Base-by-base conservation (phyloP, 35 echinoderm and acorn worm species). In the Ophioderma brevispina region DNA sequence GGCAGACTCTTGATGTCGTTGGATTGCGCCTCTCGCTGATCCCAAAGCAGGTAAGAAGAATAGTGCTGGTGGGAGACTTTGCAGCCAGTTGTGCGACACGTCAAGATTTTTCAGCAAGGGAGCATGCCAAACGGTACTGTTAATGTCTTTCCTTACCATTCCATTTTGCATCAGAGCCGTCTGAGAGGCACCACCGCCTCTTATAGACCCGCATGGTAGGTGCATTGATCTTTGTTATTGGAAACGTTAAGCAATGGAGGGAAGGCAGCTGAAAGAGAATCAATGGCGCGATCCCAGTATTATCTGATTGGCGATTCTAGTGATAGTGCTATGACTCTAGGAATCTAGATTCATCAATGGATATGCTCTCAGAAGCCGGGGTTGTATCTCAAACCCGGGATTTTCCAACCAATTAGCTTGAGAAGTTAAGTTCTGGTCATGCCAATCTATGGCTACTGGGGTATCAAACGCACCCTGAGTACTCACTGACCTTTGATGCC, bases 401-500 rank as follows among this genome's bases (percentile, higher is more conserved):
- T 99, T 91, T 34, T 95, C 81, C 38, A 99, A 75, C 97, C 97
- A 99, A 2, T 99, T 92, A 78, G 78, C 25, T 93, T 84, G 43
- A 99, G 83, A 31, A 28, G 88, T 95, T 31, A 99, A 46, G 70
- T 99, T 95, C 36, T 95, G 91, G 36, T 99, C 97, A 91, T 99
- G 97, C 97, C 97, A 99, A 75, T 95, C 91, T 33, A 99, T 89
- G 3, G 93, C 87, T 1, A 99, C 91, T 0, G 97, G 87, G 1
- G 91, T 93, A 86, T 98, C 96, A 83, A 98, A 92, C 17, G 92
- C 78, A 55, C 92, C 89, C 31, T 81, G 87, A 23, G 80, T 94
- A 64, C 81, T 94, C 1, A 76, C 32, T 49, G 89, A 76, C 42
- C 96, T 59, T 92, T 94, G 46, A 92, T 78, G 35, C 92, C 92